Conservation (phyloP, 2,113 vertebrate genomes). For the Clupea harengus region DNA sequence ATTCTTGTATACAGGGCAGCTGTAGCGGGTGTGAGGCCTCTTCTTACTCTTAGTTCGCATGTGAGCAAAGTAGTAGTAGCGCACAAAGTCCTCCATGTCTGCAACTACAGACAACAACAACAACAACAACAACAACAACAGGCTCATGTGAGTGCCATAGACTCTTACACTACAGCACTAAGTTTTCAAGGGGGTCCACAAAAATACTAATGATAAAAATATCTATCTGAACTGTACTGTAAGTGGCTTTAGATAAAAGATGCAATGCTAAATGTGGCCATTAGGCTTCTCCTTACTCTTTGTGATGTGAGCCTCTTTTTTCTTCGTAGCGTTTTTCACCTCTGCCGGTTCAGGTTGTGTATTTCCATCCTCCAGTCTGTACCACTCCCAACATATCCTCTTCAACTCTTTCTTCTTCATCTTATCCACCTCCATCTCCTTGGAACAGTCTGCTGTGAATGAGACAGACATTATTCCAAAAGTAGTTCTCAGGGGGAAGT, state of each 20-base stretch:
- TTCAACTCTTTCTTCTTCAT: background rate
- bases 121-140: constrained; percentile 14
- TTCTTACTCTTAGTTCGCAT: background rate
- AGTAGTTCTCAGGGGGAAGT: too few species aligned
- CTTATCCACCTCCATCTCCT: background rate
- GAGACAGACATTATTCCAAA: too few species aligned
- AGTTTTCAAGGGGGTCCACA: too few species aligned
- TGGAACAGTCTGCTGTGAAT: constrained; percentile 17
- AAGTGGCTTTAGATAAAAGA: too few species aligned
- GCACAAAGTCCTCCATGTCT: constrained; percentile 61
- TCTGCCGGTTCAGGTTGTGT: background rate
- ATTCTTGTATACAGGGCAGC: constrained; percentile 63
- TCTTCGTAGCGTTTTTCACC: constrained; percentile 25
- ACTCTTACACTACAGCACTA: background rate
- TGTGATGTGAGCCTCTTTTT: background rate
- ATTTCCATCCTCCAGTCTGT: constrained; percentile 51
- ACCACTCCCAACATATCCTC: constrained; percentile 58
- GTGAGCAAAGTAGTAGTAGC: constrained; percentile 70
- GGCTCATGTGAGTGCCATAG: background rate
- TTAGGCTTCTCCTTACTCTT: constrained; percentile 37
- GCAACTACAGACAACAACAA: constrained; percentile 26
- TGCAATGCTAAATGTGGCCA: too few species aligned
- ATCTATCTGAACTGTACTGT: too few species aligned
- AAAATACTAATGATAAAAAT: too few species aligned
- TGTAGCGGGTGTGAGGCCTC: constrained; percentile 45